Base-by-base conservation (phyloP, 2,113 vertebrate species). In the Epinephelus moara region DNA sequence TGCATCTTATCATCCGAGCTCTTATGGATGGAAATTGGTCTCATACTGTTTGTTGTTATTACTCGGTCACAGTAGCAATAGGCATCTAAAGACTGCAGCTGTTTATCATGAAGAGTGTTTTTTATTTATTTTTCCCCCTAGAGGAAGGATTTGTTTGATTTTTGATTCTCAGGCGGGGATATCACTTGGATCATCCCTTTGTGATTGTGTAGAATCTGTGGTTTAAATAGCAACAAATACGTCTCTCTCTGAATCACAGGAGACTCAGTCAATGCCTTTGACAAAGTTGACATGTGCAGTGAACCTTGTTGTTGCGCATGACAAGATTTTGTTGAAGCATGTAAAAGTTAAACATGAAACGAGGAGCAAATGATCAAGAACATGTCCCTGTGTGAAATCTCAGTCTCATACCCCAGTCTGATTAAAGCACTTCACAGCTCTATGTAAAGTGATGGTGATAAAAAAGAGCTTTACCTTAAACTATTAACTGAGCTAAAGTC, bases 61-160 rank as follows among this genome's bases (percentile, higher is more conserved):
- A 23, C 15, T 63, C 10, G 69, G 76, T 61, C 64, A 71, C 30
- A 60, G 19, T 21, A 33, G 30, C 3, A 2, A 73, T 50, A 47
- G 25, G 52, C 33, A 59, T 52, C 49, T 23, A 13, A 57, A 59
- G 8, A 49, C 37, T 40, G 17, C 69, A 19, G 57, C 55, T 79
- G 23, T 81, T 85, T 63, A 23, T 62, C 19, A 45, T 13, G 11
- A 67, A 30, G 1, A 37, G 40, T 40, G 12, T 13, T 0, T 25
- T 53, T 61, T 21, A 17, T 30, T 30, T n/a, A 14, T 14, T 33
- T 30, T 25, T 27, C 4, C 2, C 55, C 59, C 25, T 27, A 53
- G 19, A 61, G 25, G n/a, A 64, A 59, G 50, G 4, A 21, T 79
- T 59, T 71, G 12, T 85, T 82, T 57, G 18, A 75, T 88, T 69